Evolutionary conservation across 2,888 invertebrate species (phyloP), one percentile per base, ranked within the genome.

Genomic region (Operophtera brumata): DNA sequence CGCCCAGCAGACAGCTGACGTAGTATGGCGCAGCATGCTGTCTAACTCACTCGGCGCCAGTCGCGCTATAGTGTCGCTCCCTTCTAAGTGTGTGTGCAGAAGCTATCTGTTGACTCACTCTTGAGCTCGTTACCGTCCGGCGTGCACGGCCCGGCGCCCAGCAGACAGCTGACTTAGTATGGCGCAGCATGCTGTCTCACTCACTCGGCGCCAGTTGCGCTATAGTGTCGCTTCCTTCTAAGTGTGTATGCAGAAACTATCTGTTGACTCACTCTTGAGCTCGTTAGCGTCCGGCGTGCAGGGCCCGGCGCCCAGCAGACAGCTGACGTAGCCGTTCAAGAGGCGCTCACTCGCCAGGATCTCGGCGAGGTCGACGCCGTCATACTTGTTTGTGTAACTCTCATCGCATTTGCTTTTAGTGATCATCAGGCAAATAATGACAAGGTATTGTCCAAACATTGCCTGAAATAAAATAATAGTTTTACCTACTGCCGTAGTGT

Each of bases 231-330:
- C n/a, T n/a, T n/a, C n/a, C n/a, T n/a, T n/a, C n/a, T n/a, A 26
- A 1, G 26, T 26, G 26, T 2, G 26, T 26, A 7, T 26, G 26
- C 8, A n/a, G n/a, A 26, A 26, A 26, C 26, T 7, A 26, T 34
- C 44, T 46, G 20, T 42, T 41, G 32, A 61, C 61, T 49, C 52
- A 95, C 95, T 90, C 87, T 94, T 95, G 1, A 95, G 84, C 79
- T 94, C 93, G 65, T 92, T 92, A 34, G 92, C 95, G 75, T 95
- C 95, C 6, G 94, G 91, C 2, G 94, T 94, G 74, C 95, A 95
- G 8, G 91, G 92, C 36, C 93, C 93, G 25, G 81, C 75, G 1
- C 92, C 93, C 65, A 95, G 81, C 58, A 96, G 77, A 68, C 96
- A 96, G 61, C 93, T 93, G 42, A 95, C 86, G 68, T 96, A 95